Base-by-base conservation (phyloP, 1,140 invertebrate genomes). In the Harlomillsia oculata region DNA sequence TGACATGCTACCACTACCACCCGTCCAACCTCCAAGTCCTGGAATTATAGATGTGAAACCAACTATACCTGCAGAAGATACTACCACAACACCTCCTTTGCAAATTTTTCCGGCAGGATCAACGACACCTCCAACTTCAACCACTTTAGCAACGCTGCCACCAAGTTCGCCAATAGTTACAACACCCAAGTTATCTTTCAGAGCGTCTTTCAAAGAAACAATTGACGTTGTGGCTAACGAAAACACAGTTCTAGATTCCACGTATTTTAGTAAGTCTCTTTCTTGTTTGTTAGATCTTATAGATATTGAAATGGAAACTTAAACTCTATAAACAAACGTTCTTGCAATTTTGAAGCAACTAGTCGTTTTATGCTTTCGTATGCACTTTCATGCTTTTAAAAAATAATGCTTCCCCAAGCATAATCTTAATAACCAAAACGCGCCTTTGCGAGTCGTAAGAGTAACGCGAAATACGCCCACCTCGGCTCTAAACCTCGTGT, bases 101-200 rank as follows among this genome's bases (percentile, higher is more conserved):
- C n/a, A n/a, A n/a, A n/a, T n/a, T n/a, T n/a, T n/a, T n/a, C n/a
- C 60, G 29, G 20, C 64, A 55, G 39, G 61, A 62, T 32, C 61
- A 59, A 52, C 67, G 52, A 40, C 60, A 53, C 51, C 63, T 29
- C 26, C 67, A 46, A 21, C 66, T 40, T 55, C 66, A 45, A 53
- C 70, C 28, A 3, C 40, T 9, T n/a, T 45, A 28, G 21, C 51
- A 23, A 21, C 37, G 8, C 34, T 21, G 4, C 29, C 29, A 3
- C 29, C 48, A 39, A 34, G 39, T 5, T 23, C 53, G 16, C 21
- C 44, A 53, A 37, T 36, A 16, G n/a, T 28, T 11, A 21, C 28
- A 32, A 23, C 41, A 25, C 11, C 36, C 8, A 37, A 56, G 6
- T 46, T 37, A 20, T 25, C 55, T 4, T 40, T 37, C 21, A 43